Evolutionary conservation across 2,113 vertebrate species (phyloP), one percentile per base, ranked within the genome.

Genomic region (Notothenia rossii): DNA sequence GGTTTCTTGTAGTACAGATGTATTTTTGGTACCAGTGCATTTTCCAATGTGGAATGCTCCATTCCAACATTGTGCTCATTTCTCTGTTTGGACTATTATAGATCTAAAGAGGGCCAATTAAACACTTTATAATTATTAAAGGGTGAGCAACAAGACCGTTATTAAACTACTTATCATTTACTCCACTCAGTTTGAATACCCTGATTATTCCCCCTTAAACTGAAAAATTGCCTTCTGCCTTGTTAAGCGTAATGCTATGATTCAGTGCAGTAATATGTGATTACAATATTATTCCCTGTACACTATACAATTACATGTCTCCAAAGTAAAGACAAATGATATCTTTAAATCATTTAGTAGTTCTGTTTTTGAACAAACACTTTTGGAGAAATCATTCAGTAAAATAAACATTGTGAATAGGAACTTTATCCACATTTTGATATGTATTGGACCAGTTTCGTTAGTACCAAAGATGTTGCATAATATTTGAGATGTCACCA

Each of bases 121-220:
- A 58, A 56, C 61, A 60, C 81, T 74, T 82, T 74, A 58, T 29
- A 36, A 50, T 67, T 70, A 77, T 77, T 79, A 74, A 70, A 18
- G 43, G 40, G 17, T 69, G 68, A 29, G 18, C 29, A 54, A 46
- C 5, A 2, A 59, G 33, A 67, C n/a, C 11, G 67, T 10, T 71
- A 67, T 65, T 36, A 75, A 17, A 74, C 72, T 14, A 29, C 54
- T 82, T 72, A 82, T 88, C 56, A 67, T 58, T 46, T 63, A 17
- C 58, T 72, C 51, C 29, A 12, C 29, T 72, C 22, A 3, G 2
- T 60, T 33, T 77, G 13, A 86, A 85, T 13, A 49, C 22, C 25
- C 58, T 25, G 46, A 83, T 81, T 84, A 79, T 83, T 49, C 72
- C 0, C 17, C 29, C 22, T 40, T 63, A 62, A 48, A 81, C 65